Percentiles rank a stretch among this genome's conserved stretches.
Conservation (phyloP, 2,113 vertebrate species). For the Polypterus bichir region DNA sequence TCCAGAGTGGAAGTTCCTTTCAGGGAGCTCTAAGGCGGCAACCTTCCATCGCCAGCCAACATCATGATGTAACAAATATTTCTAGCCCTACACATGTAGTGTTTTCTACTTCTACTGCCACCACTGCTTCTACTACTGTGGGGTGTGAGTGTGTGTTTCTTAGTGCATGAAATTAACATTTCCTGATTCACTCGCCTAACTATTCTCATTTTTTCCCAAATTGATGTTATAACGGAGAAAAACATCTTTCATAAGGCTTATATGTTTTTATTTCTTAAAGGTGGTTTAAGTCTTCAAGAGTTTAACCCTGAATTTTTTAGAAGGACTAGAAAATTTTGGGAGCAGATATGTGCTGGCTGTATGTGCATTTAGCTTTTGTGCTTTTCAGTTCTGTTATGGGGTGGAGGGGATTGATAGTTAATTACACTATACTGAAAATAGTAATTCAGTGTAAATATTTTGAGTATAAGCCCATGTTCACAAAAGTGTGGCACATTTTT, state of each 20-base stretch:
- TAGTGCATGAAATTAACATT: constrained; percentile 99
- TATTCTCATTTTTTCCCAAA: constrained; percentile 78
- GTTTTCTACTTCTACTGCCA: constrained; percentile 93
- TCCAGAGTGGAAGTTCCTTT: constrained; percentile 99
- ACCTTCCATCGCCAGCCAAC: constrained; percentile 99
- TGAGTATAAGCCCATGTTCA: constrained; percentile 92
- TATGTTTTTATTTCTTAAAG: constrained; percentile 76
- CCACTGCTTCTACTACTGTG: constrained; percentile 95
- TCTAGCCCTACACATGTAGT: constrained; percentile 99
- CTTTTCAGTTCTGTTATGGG: constrained; percentile 29
- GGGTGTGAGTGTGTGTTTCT: constrained; percentile 99
- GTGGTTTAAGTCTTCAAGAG: constrained; percentile 57
- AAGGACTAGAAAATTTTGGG: constrained; percentile 47
- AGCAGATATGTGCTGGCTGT: constrained; percentile 40
- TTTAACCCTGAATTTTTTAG: constrained; percentile 54
- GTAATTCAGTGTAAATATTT: constrained; percentile 72
- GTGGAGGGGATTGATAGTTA: constrained; percentile 40
- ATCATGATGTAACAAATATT: constrained; percentile 99
- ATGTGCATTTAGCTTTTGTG: constrained; percentile 63
- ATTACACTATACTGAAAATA: constrained; percentile 9
- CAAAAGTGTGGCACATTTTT: constrained; percentile 11
- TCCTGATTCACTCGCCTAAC: constrained; percentile 76
- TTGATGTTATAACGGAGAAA: constrained; percentile 37
- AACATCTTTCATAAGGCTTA: constrained; percentile 73
- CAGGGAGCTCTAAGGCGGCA: constrained; percentile 99